Percentiles rank a stretch among this genome's conserved stretches.
Conservation (phyloP, 2,888 invertebrate genomes). For the Agrochola macilenta region DNA sequence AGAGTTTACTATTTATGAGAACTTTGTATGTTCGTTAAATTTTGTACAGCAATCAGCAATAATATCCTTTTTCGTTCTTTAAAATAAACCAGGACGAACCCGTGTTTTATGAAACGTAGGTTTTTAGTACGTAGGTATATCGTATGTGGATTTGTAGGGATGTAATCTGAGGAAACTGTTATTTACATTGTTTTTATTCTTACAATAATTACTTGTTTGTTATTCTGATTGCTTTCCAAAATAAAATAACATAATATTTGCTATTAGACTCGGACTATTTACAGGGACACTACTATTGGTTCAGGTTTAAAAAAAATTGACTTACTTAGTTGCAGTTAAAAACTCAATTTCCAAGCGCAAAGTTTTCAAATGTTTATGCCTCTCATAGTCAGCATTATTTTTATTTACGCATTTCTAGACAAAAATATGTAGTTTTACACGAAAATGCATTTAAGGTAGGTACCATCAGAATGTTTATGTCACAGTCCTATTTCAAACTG, state of each 20-base stretch:
- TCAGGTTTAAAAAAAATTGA: not conserved
- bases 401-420: not conserved
- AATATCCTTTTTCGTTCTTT: not conserved
- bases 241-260: not conserved
- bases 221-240: not conserved
- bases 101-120: not conserved
- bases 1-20: slow-evolving; percentile 23
- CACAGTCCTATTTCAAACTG: not conserved
- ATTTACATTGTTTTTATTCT: not conserved
- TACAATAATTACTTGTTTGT: not conserved
- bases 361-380: not conserved
- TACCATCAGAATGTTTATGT: not conserved
- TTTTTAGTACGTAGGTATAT: too few species aligned
- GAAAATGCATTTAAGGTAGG: slow-evolving; percentile 1
- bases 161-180: not conserved
- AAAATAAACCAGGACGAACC: not conserved
- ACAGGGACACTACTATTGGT: too few species aligned
- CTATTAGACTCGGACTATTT: not conserved
- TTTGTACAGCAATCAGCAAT: not conserved
- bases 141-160: too few species aligned
- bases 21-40: not conserved
- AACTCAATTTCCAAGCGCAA: not conserved
- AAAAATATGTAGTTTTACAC: slow-evolving; percentile 3
- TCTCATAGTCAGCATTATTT: not conserved
- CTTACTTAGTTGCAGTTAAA: not conserved